Evolutionary conservation across 2,113 vertebrate genomes (phyloP), one percentile per base, ranked within the genome.

Genomic region (Sceloporus tristichus): DNA sequence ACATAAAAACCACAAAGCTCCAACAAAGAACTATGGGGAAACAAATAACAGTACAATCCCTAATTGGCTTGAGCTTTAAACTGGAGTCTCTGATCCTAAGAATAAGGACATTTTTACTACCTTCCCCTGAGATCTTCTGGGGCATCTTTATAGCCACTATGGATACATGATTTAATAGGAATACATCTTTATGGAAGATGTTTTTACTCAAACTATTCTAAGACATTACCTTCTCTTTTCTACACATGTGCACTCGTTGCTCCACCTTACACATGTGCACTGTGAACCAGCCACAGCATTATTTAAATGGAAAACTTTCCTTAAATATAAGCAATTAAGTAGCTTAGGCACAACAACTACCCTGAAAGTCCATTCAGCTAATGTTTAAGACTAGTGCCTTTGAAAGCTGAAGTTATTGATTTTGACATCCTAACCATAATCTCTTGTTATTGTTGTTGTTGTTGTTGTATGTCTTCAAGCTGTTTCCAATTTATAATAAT

Each of bases 401-500:
- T 53, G 40, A 42, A 90, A 88, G 79, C 42, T 73, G 82, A 91
- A 87, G 87, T 85, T 86, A 75, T 85, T 91, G 56, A 79, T 91
- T 82, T 92, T 84, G 83, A 92, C n/a, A 66, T 48, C 62, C 13
- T 76, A 82, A 94, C 70, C 93, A 77, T 2, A 42, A 91, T 90
- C 77, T 54, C 48, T 1, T 48, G 48, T 48, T 48, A 7, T 48
- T 48, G 48, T 7, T 48, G 48, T 48, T 48, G 48, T 7, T 48
- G 48, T 48, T 48, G 48, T 48, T 48, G 48, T 48, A 4, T 48
- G 48, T 48, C 48, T 48, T 48, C 48, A 48, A 48, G 48, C 7
- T 6, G 48, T 48, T 48, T 48, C 48, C 48, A 48, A 48, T 48
- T 48, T 48, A 48, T 48, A n/a, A n/a, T n/a, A n/a, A n/a, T n/a